phyloP scores from a whole-genome alignment of 2,888 invertebrate genomes.

The Trichopoda pennipes region DNA sequence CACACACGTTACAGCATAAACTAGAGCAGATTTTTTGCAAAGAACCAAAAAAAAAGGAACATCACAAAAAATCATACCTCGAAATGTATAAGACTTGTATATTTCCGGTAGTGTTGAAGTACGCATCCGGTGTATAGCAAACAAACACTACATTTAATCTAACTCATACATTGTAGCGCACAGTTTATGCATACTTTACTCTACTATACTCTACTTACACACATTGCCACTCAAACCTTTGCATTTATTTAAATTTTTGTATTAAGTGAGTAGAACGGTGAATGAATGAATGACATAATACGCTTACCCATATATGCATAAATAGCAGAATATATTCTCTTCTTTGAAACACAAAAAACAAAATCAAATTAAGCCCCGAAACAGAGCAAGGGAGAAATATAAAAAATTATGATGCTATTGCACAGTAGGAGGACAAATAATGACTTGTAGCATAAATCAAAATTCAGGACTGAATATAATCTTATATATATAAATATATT shows the following conservation, averaged over 20 bases:
- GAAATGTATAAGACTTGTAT: conserved; percentile 59
- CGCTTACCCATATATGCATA: conserved; percentile 6
- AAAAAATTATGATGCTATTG: neutral
- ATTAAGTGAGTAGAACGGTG: conserved; percentile 25
- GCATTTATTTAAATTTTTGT: conserved; percentile 4
- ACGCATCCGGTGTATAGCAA: conserved; percentile 74
- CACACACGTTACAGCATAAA: conserved; percentile 16
- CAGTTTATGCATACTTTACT: conserved; percentile 34
- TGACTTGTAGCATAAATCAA: no score
- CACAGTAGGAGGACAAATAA: neutral
- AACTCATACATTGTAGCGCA: neutral
- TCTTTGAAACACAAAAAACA: neutral
- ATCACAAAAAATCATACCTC: conserved; percentile 15
- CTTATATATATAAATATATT: no score
- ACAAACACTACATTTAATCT: conserved; percentile 60
- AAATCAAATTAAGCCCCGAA: conserved; percentile 4
- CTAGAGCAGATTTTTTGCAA: conserved; percentile 23
- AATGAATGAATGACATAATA: conserved; percentile 40
- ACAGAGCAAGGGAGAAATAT: conserved; percentile 3
- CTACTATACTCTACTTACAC: conserved; percentile 2
- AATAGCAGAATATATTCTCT: neutral
- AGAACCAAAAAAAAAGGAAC: neutral
- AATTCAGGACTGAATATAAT: no score
- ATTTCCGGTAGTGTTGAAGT: conserved; percentile 76
- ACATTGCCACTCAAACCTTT: conserved; percentile 15